phyloP scores from a whole-genome alignment of 1,140 invertebrate genomes.

The Orchestia grillus region DNA sequence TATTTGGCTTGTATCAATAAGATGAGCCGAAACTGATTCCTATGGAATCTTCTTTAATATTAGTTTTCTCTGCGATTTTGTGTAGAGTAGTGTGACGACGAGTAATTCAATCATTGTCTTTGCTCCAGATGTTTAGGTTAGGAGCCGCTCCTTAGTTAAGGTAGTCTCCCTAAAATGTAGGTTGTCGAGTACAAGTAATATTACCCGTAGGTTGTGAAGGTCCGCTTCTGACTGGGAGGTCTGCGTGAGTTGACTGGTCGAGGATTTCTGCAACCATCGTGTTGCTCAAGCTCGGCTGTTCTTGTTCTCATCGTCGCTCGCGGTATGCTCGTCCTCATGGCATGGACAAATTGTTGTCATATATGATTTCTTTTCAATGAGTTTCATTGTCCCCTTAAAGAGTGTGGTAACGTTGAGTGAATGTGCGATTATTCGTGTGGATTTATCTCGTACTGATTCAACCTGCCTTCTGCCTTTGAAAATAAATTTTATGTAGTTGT shows the following conservation, averaged over 20 bases:
- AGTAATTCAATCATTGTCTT: not conserved
- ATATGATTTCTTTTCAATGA: conserved; percentile 2
- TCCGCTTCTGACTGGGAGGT: not conserved
- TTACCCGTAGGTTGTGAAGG: conserved; percentile 45
- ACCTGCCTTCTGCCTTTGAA: not conserved
- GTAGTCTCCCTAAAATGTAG: not conserved
- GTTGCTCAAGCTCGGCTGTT: not conserved
- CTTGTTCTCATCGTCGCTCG: not conserved
- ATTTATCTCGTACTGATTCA: not conserved
- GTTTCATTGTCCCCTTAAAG: not conserved
- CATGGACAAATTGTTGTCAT: conserved; percentile 17
- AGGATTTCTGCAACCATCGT: not conserved
- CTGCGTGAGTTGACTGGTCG: not conserved
- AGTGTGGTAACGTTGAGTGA: not conserved
- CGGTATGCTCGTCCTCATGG: not conserved
- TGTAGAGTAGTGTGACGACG: not conserved
- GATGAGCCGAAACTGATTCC: not conserved
- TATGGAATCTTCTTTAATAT: not conserved
- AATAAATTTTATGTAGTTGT: not conserved
- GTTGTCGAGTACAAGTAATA: conserved; percentile 33
- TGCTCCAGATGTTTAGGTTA: not conserved
- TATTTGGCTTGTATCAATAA: not conserved
- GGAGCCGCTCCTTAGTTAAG: not conserved
- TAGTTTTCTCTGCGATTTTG: not conserved
- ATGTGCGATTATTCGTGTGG: too few relatives aligned